Evolutionary conservation across 2,797 vertebrate species (phyloP).

Genomic region (Calcarius lapponicus): DNA sequence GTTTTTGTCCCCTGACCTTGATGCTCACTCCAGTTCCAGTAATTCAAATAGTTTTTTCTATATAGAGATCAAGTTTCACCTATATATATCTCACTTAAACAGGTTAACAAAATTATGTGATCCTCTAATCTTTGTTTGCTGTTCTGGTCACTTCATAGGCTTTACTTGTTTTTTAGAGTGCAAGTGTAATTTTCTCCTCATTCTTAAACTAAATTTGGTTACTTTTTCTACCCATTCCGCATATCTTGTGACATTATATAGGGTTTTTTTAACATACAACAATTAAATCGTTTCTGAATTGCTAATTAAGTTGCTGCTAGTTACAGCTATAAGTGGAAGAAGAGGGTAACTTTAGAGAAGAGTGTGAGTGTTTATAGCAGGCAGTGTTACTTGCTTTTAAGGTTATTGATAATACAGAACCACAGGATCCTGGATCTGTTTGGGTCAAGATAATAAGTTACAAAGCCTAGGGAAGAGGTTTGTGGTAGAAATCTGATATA

Average conservation of each 20-base stretch:
- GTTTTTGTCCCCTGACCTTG: neutral
- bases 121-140: neutral
- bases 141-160: neutral
- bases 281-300: neutral
- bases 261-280: neutral
- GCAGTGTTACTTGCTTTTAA: neutral
- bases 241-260: neutral
- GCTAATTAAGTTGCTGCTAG: neutral
- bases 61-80: neutral
- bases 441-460: neutral
- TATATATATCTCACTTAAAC: neutral
- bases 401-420: neutral
- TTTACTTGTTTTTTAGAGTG: neutral
- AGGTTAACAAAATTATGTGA: neutral
- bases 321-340: neutral
- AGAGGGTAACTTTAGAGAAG: neutral
- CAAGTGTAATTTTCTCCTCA: neutral
- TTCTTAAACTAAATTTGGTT: neutral
- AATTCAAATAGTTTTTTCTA: neutral
- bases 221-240: neutral
- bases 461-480: neutral
- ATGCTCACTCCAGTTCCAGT: neutral
- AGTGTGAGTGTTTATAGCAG: neutral
- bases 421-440: neutral
- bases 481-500: neutral